Evolutionary conservation across 2,797 vertebrate genomes (phyloP).

Genomic region (Lacerta bilineata): DNA sequence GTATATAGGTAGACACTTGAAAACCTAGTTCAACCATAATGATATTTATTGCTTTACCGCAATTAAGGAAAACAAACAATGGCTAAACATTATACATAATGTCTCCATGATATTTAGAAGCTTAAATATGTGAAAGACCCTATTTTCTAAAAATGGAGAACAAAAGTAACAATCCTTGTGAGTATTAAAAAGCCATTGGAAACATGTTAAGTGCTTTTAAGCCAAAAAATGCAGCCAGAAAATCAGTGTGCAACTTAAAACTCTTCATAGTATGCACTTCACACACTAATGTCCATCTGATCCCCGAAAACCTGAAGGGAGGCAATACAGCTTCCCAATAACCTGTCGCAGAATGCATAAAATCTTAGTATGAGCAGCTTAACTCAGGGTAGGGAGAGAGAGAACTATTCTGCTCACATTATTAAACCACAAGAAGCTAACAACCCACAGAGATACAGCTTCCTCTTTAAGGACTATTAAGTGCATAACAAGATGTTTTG

Average conservation of each 20-base stretch:
- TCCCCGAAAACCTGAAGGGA: not conserved
- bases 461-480: conserved; percentile 20
- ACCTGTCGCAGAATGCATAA: conserved; percentile 9
- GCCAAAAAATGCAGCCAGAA: not conserved
- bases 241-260: not conserved
- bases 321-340: conserved; percentile 10
- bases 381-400: not conserved
- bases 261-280: not conserved
- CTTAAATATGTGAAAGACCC: not conserved
- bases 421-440: conserved; percentile 2
- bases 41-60: conserved; percentile 15
- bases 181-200: not conserved
- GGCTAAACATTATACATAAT: not conserved
- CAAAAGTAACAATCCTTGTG: not conserved
- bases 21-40: not conserved
- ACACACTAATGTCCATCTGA: not conserved
- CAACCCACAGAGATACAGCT: conserved; percentile 17
- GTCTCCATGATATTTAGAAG: not conserved
- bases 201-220: not conserved
- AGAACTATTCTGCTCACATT: not conserved
- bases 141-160: not conserved
- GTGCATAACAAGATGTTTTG: not conserved
- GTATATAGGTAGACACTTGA: not conserved
- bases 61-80: not conserved
- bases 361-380: not conserved